Evolutionary conservation across 2,797 vertebrate species (phyloP), one percentile per base, ranked within the genome.

Genomic region (Xyrichtys novacula): DNA sequence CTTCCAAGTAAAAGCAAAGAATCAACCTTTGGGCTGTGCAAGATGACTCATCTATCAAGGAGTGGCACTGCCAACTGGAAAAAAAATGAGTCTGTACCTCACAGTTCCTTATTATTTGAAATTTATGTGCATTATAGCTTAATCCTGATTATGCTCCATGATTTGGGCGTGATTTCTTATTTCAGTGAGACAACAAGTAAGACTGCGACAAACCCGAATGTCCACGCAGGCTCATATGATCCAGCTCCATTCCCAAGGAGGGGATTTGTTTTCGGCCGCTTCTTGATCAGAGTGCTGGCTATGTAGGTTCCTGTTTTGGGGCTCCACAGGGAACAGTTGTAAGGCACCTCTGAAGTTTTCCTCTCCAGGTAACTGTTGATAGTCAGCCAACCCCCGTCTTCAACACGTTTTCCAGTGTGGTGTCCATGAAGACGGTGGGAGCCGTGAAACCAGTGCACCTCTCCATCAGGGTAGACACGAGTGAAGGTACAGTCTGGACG

Each of bases 381-480:
- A 0, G 58, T 85, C 39, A 85, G 17, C 77, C 78, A 88, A 1
- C 85, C 86, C 0, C 48, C 48, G 9, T 16, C 1, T 0, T 78
- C 72, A 12, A 76, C 63, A 0, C 11, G 15, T 52, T 83, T 81
- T 1, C n/a, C 1, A 0, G n/a, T 5, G 64, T 81, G 16, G 6
- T 31, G 19, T 5, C 12, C 15, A 0, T 29, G 54, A 2, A 90
- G 42, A 6, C 46, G 70, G 8, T 7, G 52, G 28, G 69, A 43
- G 22, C 43, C 67, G 0, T 74, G 32, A 42, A 87, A 91, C 91
- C 91, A 93, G 67, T 89, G 79, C 12, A 93, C 90, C 3, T 90
- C 77, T 23, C 76, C 86, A 0, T 80, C 81, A 0, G 87, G 88
- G 59, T 85, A 48, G 32, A 91, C 89, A 0, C 60, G 20, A 4